A percentile compares a stretch with the other conserved stretches of the same genome.
Evolutionary conservation across 2,797 vertebrate species (phyloP).

Genomic region (Semaprochilodus insignis): DNA sequence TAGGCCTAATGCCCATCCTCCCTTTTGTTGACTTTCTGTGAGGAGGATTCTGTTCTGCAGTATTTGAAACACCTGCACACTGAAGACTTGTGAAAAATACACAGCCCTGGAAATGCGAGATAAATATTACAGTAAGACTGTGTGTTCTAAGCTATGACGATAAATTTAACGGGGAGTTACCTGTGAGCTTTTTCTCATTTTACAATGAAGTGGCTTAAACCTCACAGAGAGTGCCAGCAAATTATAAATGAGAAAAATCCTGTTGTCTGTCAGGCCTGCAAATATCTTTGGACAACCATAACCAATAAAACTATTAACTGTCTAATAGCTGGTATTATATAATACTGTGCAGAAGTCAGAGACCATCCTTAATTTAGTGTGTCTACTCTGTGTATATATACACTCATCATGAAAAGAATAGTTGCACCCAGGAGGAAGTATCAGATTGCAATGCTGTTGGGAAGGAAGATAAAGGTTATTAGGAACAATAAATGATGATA

Average conservation of each 20-base stretch:
- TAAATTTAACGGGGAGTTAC: background rate
- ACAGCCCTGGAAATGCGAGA: slow-evolving; percentile 30
- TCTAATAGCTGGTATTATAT: background rate
- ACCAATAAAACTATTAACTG: background rate
- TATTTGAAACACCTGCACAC: slow-evolving; percentile 31
- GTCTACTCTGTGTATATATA: too few species aligned
- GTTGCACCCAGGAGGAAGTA: too few species aligned
- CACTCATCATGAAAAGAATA: too few species aligned
- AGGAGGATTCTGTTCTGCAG: slow-evolving; percentile 17
- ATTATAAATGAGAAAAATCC: background rate
- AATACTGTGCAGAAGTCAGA: background rate
- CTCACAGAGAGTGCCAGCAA: slow-evolving; percentile 28
- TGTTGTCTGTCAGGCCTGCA: background rate
- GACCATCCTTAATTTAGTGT: too few species aligned
- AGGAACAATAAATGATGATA: too few species aligned
- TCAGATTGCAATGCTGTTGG: too few species aligned
- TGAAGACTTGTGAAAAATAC: slow-evolving; percentile 16
- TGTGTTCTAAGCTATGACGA: slow-evolving; percentile 35
- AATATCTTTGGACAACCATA: background rate
- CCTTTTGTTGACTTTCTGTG: slow-evolving; percentile 26
- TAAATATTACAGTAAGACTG: slow-evolving; percentile 47
- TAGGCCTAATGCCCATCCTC: slow-evolving; percentile 2
- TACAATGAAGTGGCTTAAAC: slow-evolving; percentile 11
- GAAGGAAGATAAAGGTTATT: too few species aligned
- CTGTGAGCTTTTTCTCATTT: background rate